Percentiles rank a stretch among this genome's conserved stretches.
Conservation (phyloP, 1,140 invertebrate species). For the Harlomillsia oculata region DNA sequence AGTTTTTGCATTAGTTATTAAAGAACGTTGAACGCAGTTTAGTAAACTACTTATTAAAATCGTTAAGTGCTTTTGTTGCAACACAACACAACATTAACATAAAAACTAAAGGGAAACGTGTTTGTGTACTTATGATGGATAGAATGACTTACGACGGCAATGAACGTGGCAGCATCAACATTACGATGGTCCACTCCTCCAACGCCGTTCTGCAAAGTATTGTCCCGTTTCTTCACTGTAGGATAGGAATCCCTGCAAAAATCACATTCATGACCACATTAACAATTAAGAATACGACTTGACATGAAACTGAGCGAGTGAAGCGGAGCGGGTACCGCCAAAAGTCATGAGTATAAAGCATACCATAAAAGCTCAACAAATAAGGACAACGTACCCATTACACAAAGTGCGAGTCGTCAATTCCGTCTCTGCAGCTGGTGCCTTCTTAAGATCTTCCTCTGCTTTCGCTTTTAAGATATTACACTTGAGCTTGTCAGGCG, state of each 20-base stretch:
- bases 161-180: conserved; percentile 50
- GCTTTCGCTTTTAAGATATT: conserved; percentile 74
- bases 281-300: conserved; percentile 5
- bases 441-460: conserved; percentile 47
- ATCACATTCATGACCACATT: conserved; percentile 16
- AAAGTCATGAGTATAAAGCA: no score
- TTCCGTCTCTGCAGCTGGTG: conserved; percentile 37
- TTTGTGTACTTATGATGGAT: conserved; percentile 24
- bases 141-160: conserved; percentile 57
- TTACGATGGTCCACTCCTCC: conserved; percentile 20
- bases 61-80: no score
- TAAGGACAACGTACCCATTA: conserved; percentile 31
- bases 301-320: background rate
- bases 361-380: no score
- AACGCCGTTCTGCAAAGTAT: conserved; percentile 24
- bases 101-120: conserved; percentile 5
- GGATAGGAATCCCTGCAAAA: conserved; percentile 31
- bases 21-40: no score
- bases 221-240: conserved; percentile 35
- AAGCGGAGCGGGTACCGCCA: conserved; percentile 6
- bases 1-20: no score
- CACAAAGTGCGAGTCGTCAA: conserved; percentile 26
- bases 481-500: conserved; percentile 82
- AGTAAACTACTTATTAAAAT: no score
- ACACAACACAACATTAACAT: background rate